These are phyloP conservation scores for Scleropages formosus DNA, from an alignment of 2,797 vertebrate species.

Conservation along the genomic window DNA sequence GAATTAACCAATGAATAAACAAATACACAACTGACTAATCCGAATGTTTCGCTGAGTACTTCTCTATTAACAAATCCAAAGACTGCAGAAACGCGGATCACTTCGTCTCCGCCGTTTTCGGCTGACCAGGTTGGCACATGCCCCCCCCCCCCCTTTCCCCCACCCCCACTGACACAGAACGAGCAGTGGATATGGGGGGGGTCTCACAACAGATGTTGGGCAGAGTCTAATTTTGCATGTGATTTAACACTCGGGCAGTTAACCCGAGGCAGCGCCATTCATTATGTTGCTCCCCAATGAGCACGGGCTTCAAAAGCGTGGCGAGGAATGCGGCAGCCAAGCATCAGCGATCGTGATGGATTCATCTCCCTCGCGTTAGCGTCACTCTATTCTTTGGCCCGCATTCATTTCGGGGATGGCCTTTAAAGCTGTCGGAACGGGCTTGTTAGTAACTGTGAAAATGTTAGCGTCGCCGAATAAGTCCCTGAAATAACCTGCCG, in stretches of 20 bases:
- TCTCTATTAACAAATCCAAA: too few species aligned
- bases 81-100: too few species aligned
- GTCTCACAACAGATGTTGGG: conserved; percentile 19
- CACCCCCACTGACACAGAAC: conserved; percentile 15
- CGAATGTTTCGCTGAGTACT: too few species aligned
- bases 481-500: background rate
- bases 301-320: background rate
- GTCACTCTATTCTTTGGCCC: background rate
- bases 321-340: background rate
- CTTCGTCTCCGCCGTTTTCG: too few species aligned
- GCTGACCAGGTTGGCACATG: too few species aligned
- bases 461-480: background rate
- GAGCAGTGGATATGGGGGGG: background rate
- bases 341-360: conserved; percentile 8
- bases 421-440: background rate
- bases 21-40: too few species aligned
- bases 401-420: background rate
- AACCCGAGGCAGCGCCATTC: conserved; percentile 14
- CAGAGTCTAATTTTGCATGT: conserved; percentile 32
- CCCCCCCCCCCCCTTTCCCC: too few species aligned
- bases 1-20: too few species aligned
- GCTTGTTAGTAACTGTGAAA: background rate
- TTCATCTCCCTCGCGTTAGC: conserved; percentile 8
- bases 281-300: conserved; percentile 9
- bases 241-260: conserved; percentile 32